Conservation (phyloP, 1,140 invertebrate genomes). For the Papilio dardanus region DNA sequence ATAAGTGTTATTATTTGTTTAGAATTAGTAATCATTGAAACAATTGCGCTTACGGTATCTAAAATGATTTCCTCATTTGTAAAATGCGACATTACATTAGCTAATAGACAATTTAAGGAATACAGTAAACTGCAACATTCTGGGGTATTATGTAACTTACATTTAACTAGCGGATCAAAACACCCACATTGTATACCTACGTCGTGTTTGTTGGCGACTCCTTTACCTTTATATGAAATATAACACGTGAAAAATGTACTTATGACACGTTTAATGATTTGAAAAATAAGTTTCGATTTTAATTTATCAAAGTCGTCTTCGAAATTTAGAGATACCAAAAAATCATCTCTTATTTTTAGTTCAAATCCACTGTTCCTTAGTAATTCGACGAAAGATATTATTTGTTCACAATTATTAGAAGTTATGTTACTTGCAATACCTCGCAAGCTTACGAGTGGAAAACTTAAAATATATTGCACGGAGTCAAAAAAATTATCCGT, state of each 20-base stretch:
- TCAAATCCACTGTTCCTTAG: neutral
- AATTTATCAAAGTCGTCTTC: neutral
- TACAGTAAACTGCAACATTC: neutral
- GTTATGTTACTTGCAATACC: neutral
- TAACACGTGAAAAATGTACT: neutral
- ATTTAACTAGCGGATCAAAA: neutral
- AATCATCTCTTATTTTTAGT: neutral
- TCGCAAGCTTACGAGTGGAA: neutral
- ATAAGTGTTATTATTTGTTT: neutral
- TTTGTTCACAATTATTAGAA: neutral
- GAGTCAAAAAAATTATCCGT: neutral
- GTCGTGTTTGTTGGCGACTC: neutral
- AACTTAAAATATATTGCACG: conserved; percentile 3
- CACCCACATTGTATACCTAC: neutral
- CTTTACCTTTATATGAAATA: neutral
- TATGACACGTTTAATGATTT: neutral
- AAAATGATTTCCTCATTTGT: neutral
- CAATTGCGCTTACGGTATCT: neutral
- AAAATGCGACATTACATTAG: neutral
- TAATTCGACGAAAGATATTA: conserved; percentile 7
- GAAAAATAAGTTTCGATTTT: conserved; percentile 4
- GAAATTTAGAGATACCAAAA: neutral
- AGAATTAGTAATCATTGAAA: neutral
- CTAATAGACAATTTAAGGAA: neutral
- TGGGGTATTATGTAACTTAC: neutral